Evolutionary conservation across 1,140 invertebrate genomes (phyloP).

Genomic region (Camponotus pennsylvanicus): DNA sequence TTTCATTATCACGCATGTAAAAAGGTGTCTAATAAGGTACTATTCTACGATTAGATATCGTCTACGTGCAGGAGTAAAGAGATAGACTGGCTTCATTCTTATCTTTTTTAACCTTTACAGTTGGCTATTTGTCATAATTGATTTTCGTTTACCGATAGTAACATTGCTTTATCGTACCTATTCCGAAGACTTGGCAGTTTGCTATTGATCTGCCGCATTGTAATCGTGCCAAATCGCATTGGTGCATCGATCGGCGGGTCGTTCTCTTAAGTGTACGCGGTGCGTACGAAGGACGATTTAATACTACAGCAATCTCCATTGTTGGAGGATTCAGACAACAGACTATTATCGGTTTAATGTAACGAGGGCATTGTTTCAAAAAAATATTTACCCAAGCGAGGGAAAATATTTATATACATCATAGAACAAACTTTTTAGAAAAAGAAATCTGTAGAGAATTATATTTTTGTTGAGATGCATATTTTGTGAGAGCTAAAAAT

Average conservation of each 20-base stretch:
- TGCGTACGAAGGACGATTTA: not conserved
- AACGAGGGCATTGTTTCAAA: not conserved
- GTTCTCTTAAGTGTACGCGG: not conserved
- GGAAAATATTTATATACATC: no score
- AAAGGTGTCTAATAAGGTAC: no score
- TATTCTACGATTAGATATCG: not conserved
- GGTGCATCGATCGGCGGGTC: not conserved
- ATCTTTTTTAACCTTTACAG: not conserved
- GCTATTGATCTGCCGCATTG: constrained; percentile 33
- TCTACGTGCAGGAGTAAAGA: not conserved
- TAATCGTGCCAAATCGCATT: constrained; percentile 11
- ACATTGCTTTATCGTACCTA: constrained; percentile 31
- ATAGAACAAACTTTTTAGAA: not conserved
- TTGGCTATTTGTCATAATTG: constrained; percentile 1
- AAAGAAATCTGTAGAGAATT: not conserved
- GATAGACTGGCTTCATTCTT: not conserved
- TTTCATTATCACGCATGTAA: no score
- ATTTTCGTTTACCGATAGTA: not conserved
- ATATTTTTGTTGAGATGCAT: not conserved
- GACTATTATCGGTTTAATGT: not conserved
- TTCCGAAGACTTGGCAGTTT: constrained; percentile 39
- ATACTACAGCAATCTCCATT: not conserved
- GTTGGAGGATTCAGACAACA: not conserved
- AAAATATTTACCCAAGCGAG: no score
- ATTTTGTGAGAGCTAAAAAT: no score